Conservation (phyloP, 2,888 invertebrate species). For the Sesamia inferens region DNA sequence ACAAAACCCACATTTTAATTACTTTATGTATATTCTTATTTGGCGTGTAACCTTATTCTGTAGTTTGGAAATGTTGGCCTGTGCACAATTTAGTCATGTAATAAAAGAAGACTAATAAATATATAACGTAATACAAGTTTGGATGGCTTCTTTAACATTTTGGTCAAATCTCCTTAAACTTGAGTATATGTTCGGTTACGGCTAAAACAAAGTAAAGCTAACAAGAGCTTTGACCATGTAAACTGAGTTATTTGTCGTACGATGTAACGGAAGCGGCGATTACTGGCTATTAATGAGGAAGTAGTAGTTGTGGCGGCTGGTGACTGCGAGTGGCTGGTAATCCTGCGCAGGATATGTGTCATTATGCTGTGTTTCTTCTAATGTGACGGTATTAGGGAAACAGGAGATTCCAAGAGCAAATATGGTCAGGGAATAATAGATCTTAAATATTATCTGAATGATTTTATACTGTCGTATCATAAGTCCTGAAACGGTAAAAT, state of each 20-base stretch:
- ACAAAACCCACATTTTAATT: slow-evolving; percentile 49
- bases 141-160: background rate
- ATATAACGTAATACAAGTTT: background rate
- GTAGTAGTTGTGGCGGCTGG: slow-evolving; percentile 73
- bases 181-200: background rate
- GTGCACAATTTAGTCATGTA: slow-evolving; percentile 15
- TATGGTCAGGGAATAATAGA: too few species aligned
- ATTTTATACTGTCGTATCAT: background rate
- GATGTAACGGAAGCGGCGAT: slow-evolving; percentile 80
- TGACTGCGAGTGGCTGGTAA: slow-evolving; percentile 63
- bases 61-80: slow-evolving; percentile 1
- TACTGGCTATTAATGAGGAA: slow-evolving; percentile 86
- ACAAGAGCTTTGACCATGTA: slow-evolving; percentile 15
- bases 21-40: slow-evolving; percentile 15
- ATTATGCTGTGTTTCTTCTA: slow-evolving; percentile 43
- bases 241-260: slow-evolving; percentile 46
- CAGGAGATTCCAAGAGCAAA: background rate
- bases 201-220: slow-evolving; percentile 7
- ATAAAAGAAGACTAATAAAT: background rate
- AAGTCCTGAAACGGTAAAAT: background rate
- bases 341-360: slow-evolving; percentile 64
- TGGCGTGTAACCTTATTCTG: slow-evolving; percentile 28
- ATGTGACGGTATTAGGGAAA: slow-evolving; percentile 11
- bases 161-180: background rate
- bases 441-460: background rate